Base-by-base conservation (phyloP, 1,140 invertebrate species). In the Idris sp. region DNA sequence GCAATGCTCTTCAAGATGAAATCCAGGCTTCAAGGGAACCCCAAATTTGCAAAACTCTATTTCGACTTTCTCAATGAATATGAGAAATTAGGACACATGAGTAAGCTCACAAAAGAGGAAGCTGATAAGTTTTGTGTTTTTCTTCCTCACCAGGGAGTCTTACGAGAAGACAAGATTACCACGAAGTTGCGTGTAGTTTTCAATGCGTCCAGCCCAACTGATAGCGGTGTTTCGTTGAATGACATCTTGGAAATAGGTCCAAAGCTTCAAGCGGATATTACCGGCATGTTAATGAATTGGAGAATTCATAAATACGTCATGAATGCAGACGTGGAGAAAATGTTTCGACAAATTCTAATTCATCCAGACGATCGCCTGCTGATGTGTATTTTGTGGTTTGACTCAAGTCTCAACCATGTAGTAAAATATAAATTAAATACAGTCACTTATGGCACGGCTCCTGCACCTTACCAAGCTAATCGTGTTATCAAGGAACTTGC, bases 361-460 rank as follows among this genome's bases (percentile, higher is more conserved):
- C 30, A 33, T 33, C 30, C 30, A n/a, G 5, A 10, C 11, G 30
- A 33, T 33, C 30, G 30, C 9, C 8, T n/a, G 1, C n/a, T 33
- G n/a, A 8, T n/a, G n/a, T 10, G 11, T 10, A 33, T 33, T n/a
- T 11, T 33, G 9, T 33, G 30, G 30, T 33, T n/a, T 4, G 11
- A 33, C 11, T 11, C 30, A n/a, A 1, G 11, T 10, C 5, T 11
- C 11, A 1, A 33, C 4, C 30, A 33, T 8, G 4, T 33, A 4
- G 7, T 8, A 28, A 28, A 28, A 28, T 33, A 33, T 10, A 10
- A 33, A 10, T 10, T 33, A 10, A n/a, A 8, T n/a, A 33, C 30
- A n/a, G 30, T 33, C 30, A 33, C 30, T 33, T 33, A 33, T 33
- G 30, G 30, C 30, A 33, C 30, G 9, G 30, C 9, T 8, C 30